A percentile compares a stretch with the other conserved stretches of the same genome.
phyloP scores from a whole-genome alignment of 2,797 vertebrate species.

The Cichlasoma orientale region DNA sequence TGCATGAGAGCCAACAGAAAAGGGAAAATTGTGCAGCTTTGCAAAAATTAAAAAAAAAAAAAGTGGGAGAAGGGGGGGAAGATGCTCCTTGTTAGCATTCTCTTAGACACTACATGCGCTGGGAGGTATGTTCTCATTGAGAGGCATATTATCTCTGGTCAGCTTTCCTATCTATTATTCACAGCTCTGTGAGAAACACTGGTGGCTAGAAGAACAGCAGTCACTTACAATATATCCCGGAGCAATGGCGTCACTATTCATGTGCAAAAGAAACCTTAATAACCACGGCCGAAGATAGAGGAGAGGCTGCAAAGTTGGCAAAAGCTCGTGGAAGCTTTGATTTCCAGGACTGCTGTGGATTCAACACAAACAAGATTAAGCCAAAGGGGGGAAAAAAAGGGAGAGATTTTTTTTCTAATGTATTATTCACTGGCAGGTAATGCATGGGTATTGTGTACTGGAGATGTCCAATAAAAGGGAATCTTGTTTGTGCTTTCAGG shows the following conservation, averaged over 20 bases:
- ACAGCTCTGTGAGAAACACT: constrained; percentile 72
- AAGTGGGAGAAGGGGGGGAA: not conserved
- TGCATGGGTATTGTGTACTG: constrained; percentile 27
- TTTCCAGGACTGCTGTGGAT: constrained; percentile 53
- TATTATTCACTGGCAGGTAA: constrained; percentile 66
- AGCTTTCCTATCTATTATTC: constrained; percentile 79
- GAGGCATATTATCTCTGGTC: constrained; percentile 71
- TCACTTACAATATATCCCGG: constrained; percentile 72
- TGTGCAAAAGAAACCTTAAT: constrained; percentile 69
- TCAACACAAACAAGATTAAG: constrained; percentile 50
- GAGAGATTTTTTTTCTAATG: constrained; percentile 54
- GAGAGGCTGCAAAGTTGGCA: constrained; percentile 69
- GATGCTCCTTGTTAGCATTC: constrained; percentile 69
- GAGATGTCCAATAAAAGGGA: constrained; percentile 56
- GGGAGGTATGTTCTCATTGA: constrained; percentile 68
- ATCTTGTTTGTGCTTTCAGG: constrained; percentile 54
- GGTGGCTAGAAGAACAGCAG: constrained; percentile 78
- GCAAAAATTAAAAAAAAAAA: constrained; percentile 55
- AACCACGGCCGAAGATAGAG: constrained; percentile 50
- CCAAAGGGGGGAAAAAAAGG: not conserved
- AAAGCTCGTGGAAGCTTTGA: constrained; percentile 66
- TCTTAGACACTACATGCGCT: constrained; percentile 53
- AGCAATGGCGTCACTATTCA: constrained; percentile 60
- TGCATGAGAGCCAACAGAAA: constrained; percentile 75
- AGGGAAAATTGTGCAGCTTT: constrained; percentile 71